These are phyloP conservation scores for Meleagris gallopavo DNA, from an alignment of 2,113 vertebrate genomes.

Conservation along the genomic window DNA sequence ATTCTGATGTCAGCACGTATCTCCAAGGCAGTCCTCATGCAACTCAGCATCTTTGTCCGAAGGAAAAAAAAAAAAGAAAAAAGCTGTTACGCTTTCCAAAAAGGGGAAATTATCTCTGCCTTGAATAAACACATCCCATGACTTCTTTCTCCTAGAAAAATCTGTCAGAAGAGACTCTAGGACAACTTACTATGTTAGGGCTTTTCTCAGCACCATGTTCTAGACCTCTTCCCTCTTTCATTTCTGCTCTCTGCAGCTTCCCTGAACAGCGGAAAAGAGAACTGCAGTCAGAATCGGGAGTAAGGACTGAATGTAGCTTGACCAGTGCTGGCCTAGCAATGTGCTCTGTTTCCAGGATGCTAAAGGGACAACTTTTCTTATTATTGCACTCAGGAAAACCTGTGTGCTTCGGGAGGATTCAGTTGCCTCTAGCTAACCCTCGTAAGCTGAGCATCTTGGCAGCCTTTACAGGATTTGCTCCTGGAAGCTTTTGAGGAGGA, in stretches of 20 bases:
- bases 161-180: neutral
- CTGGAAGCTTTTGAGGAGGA: neutral
- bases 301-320: neutral
- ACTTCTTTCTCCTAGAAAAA: neutral
- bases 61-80: neutral
- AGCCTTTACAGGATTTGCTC: neutral
- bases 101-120: neutral
- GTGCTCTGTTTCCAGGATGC: neutral
- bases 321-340: neutral
- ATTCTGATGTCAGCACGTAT: neutral
- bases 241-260: neutral
- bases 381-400: neutral
- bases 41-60: neutral
- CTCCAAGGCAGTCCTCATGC: neutral
- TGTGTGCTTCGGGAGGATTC: neutral
- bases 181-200: neutral
- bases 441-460: neutral
- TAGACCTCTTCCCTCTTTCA: neutral
- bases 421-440: neutral
- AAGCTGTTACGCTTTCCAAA: neutral
- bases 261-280: neutral
- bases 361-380: neutral
- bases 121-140: neutral
- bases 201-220: rapidly evolving
- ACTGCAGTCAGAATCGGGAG: neutral